Conservation (phyloP, 2,888 invertebrate genomes). For the Drosophila meridiana region DNA sequence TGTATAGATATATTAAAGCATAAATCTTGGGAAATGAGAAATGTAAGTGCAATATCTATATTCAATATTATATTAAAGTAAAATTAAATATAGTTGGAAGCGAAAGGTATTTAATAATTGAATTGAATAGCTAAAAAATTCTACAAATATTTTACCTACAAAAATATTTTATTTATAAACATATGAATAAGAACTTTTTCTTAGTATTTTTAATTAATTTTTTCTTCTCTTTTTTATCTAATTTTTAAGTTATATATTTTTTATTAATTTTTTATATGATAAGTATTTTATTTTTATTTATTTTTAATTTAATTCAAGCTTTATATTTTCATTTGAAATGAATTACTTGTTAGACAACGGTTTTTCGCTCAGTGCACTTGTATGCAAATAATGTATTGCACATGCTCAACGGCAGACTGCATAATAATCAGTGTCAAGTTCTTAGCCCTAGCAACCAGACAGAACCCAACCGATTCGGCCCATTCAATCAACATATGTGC, state of each 20-base stretch:
- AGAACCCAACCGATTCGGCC: background rate
- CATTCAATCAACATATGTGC: slow-evolving; percentile 12
- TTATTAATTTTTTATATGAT: too few relatives aligned
- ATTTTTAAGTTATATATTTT: background rate
- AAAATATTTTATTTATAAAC: background rate
- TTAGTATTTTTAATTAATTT: too few relatives aligned
- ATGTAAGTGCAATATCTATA: background rate
- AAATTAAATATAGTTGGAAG: background rate
- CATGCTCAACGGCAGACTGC: slow-evolving; percentile 49
- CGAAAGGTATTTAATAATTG: background rate
- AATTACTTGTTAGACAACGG: background rate
- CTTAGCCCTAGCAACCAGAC: slow-evolving; percentile 51
- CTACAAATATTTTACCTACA: background rate
- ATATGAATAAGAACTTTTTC: too few relatives aligned
- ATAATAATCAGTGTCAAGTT: slow-evolving; percentile 53
- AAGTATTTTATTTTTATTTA: background rate
- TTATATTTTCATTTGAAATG: background rate
- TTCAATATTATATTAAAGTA: background rate
- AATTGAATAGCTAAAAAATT: background rate
- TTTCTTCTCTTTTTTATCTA: too few relatives aligned
- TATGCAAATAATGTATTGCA: slow-evolving; percentile 54
- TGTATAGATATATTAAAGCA: background rate
- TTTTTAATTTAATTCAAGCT: background rate
- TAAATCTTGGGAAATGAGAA: background rate
- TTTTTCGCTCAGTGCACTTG: slow-evolving; percentile 21